Percentiles rank a stretch among this genome's conserved stretches.
These are phyloP conservation scores for Leptestheria dahalacensis DNA, from an alignment of 1,140 invertebrate species.

Conservation along the genomic window DNA sequence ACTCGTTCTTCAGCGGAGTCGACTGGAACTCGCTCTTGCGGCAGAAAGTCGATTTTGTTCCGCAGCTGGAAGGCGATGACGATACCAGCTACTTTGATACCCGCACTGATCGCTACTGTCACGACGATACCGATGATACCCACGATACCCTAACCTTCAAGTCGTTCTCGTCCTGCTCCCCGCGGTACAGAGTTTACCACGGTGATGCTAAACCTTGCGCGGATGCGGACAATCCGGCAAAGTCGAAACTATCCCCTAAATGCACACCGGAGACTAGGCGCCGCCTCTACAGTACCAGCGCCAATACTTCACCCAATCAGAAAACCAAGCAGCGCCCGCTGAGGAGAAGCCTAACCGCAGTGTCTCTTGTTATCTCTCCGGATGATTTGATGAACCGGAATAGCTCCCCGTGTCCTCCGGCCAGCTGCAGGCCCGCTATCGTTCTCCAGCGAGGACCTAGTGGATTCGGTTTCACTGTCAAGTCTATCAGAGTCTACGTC, in stretches of 20 bases:
- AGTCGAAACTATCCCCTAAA: no score
- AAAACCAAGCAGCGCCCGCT: constrained; percentile 13
- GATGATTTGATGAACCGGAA: constrained; percentile 9
- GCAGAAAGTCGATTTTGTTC: constrained; percentile 97
- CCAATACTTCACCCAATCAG: neutral
- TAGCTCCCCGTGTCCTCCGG: constrained; percentile 65
- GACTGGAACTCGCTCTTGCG: constrained; percentile 93
- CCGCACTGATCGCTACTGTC: constrained; percentile 84
- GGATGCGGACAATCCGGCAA: no score
- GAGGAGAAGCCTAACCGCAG: constrained; percentile 18
- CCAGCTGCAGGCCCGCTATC: constrained; percentile 60
- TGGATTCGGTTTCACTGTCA: constrained; percentile 91
- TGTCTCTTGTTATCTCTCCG: constrained; percentile 18
- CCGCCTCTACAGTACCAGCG: neutral
- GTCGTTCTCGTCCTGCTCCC: constrained; percentile 87
- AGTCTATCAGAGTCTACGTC: constrained; percentile 90
- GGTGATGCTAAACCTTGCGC: constrained; percentile 7
- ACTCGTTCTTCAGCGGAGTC: constrained; percentile 78
- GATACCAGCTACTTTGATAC: constrained; percentile 99
- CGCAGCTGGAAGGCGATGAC: constrained; percentile 89
- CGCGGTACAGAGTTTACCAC: constrained; percentile 46
- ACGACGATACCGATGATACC: constrained; percentile 60
- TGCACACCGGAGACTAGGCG: neutral
- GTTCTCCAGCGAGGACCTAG: constrained; percentile 78
- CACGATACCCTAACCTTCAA: constrained; percentile 41